phyloP scores from a whole-genome alignment of 2,797 vertebrate genomes.

The Jordanella pulchra region DNA sequence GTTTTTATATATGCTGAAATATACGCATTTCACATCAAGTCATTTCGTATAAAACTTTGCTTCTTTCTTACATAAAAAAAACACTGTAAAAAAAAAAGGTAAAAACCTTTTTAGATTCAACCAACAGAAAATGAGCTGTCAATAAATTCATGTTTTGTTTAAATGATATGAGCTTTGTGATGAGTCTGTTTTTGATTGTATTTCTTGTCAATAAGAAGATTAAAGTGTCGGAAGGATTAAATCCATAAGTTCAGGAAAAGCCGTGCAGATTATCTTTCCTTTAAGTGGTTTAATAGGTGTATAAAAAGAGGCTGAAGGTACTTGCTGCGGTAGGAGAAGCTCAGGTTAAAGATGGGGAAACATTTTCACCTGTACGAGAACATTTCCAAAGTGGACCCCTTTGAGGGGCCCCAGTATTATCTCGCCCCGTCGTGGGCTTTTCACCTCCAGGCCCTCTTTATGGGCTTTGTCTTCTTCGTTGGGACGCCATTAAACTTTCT shows the following conservation, averaged over 20 bases:
- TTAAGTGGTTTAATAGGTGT: slow-evolving; percentile 42
- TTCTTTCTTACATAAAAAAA: not conserved
- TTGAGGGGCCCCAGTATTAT: slow-evolving; percentile 85
- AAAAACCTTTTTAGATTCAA: not conserved
- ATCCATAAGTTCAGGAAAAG: slow-evolving; percentile 38
- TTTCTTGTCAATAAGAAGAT: slow-evolving; percentile 33
- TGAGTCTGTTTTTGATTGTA: not conserved
- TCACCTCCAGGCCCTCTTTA: slow-evolving; percentile 82
- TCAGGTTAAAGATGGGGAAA: slow-evolving; percentile 73
- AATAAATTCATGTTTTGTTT: not conserved
- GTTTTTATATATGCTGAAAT: not conserved
- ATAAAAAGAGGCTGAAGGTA: slow-evolving; percentile 34
- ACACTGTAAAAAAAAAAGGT: no score
- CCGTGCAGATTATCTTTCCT: slow-evolving; percentile 17
- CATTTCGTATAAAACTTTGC: not conserved
- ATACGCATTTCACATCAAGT: not conserved
- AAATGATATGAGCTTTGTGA: not conserved
- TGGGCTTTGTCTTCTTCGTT: slow-evolving; percentile 77
- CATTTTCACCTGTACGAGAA: slow-evolving; percentile 84
- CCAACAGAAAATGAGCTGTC: not conserved
- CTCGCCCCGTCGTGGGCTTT: slow-evolving; percentile 83
- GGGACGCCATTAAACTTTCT: slow-evolving; percentile 64
- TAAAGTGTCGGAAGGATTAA: slow-evolving; percentile 33
- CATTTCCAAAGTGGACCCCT: slow-evolving; percentile 75
- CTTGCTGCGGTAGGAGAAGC: not conserved